Evolutionary conservation across 2,888 invertebrate genomes (phyloP).

Genomic region (Hemicrepidius hirtus): DNA sequence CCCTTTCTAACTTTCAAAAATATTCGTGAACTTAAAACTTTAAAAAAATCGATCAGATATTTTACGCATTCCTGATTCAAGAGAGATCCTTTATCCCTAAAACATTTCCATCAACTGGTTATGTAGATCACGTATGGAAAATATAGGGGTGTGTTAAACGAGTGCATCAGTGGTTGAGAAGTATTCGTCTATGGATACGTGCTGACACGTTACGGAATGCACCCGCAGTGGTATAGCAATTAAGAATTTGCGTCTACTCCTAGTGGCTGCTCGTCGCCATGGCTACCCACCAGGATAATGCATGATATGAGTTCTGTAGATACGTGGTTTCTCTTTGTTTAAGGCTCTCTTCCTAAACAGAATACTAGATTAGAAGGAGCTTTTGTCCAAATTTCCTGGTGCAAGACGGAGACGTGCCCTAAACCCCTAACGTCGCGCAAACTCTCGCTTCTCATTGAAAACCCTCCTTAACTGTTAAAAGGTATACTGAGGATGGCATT

Average conservation of each 20-base stretch:
- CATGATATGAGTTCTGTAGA: conserved; percentile 36
- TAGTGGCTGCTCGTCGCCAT: conserved; percentile 10
- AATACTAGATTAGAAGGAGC: conserved; percentile 43
- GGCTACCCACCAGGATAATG: conserved; percentile 28
- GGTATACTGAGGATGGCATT: conserved; percentile 1
- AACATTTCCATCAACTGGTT: conserved; percentile 34
- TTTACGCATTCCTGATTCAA: conserved; percentile 9
- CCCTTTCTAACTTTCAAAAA: too few relatives aligned
- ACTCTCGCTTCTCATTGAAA: conserved; percentile 1
- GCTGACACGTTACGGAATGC: conserved; percentile 37
- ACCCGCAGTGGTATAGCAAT: conserved; percentile 25
- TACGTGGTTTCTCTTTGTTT: conserved; percentile 43
- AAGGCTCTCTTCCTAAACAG: conserved; percentile 40
- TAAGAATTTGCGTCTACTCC: conserved; percentile 31
- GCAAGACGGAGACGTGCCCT: conserved; percentile 32
- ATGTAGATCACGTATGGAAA: conserved; percentile 48
- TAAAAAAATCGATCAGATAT: conserved; percentile 20
- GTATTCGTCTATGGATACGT: conserved; percentile 39
- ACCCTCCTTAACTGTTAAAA: neutral
- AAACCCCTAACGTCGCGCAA: neutral
- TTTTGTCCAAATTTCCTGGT: conserved; percentile 46
- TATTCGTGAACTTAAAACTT: too few relatives aligned
- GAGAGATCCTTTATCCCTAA: conserved; percentile 16
- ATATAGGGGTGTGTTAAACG: conserved; percentile 39
- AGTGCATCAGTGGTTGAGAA: conserved; percentile 29